These are phyloP conservation scores for Antechinus flavipes DNA, from an alignment of 2,113 vertebrate species.

Conservation along the genomic window DNA sequence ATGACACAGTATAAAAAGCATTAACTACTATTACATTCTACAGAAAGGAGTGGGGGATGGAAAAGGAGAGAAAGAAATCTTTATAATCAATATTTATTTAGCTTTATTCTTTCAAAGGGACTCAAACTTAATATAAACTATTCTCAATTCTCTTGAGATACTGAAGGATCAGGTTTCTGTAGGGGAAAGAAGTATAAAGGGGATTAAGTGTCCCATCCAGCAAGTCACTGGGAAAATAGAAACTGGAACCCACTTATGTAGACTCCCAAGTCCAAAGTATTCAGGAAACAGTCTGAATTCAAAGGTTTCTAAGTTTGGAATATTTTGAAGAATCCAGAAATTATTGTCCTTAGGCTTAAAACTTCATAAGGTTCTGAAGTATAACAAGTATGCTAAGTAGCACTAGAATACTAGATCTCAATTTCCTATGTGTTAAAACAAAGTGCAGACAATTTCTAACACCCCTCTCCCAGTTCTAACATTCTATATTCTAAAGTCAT, in stretches of 20 bases:
- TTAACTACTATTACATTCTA: constrained; percentile 50
- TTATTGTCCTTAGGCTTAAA: constrained; percentile 23
- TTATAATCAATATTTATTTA: constrained; percentile 46
- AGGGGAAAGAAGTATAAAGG: constrained; percentile 71
- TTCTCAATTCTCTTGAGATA: constrained; percentile 51
- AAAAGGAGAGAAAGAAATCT: constrained; percentile 19
- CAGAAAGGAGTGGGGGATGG: neutral
- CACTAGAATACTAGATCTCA: neutral
- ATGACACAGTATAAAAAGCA: constrained; percentile 38
- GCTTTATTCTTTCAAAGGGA: constrained; percentile 59
- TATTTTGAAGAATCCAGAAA: constrained; percentile 64
- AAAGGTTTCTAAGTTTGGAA: constrained; percentile 58
- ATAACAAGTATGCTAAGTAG: neutral
- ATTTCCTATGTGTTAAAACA: neutral
- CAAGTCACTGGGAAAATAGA: constrained; percentile 69
- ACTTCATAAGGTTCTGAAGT: neutral
- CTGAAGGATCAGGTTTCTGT: constrained; percentile 69
- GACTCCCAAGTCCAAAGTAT: constrained; percentile 54
- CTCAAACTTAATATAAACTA: constrained; percentile 67
- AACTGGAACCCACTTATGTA: constrained; percentile 73
- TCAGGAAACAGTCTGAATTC: constrained; percentile 43
- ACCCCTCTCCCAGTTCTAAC: neutral
- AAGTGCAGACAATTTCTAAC: neutral
- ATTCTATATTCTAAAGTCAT: neutral
- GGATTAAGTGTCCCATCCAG: constrained; percentile 73